A percentile compares a stretch with the other conserved stretches of the same genome.
phyloP scores from a whole-genome alignment of 2,113 vertebrate genomes.

The Chamaetylas fuelleborni region DNA sequence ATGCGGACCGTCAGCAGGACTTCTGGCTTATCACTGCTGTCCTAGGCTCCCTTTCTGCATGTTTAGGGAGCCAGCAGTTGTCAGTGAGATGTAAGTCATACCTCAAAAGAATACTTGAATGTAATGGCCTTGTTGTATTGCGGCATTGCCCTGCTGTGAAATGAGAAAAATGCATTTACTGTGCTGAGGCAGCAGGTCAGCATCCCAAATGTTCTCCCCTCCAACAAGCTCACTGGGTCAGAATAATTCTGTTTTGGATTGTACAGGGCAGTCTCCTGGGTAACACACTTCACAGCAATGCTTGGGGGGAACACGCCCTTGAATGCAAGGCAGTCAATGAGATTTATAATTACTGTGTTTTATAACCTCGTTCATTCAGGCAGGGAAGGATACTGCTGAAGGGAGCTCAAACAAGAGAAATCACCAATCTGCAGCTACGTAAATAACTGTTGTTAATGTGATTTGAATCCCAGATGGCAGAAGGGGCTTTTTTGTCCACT shows the following conservation, averaged over 20 bases:
- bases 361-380: slow-evolving; percentile 42
- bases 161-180: slow-evolving; percentile 39
- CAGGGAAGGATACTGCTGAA: not conserved
- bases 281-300: slow-evolving; percentile 21
- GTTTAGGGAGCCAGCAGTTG: not conserved
- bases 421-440: not conserved
- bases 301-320: slow-evolving; percentile 30
- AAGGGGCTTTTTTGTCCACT: not conserved
- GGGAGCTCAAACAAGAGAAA: not conserved
- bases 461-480: not conserved
- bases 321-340: slow-evolving; percentile 53
- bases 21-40: not conserved
- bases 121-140: not conserved
- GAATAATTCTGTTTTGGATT: slow-evolving; percentile 59
- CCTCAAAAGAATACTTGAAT: slow-evolving; percentile 15
- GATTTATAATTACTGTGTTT: slow-evolving; percentile 55
- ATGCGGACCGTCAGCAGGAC: not conserved
- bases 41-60: not conserved
- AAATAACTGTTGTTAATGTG: not conserved
- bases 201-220: slow-evolving; percentile 34
- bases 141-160: not conserved
- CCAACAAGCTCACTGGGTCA: slow-evolving; percentile 40
- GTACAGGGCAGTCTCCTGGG: slow-evolving; percentile 45
- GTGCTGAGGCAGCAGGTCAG: slow-evolving; percentile 27
- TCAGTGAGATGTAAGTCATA: not conserved